phyloP scores from a whole-genome alignment of 30 jellyfish, hydroid and myxozoan species.

The Sanderia malayensis region DNA sequence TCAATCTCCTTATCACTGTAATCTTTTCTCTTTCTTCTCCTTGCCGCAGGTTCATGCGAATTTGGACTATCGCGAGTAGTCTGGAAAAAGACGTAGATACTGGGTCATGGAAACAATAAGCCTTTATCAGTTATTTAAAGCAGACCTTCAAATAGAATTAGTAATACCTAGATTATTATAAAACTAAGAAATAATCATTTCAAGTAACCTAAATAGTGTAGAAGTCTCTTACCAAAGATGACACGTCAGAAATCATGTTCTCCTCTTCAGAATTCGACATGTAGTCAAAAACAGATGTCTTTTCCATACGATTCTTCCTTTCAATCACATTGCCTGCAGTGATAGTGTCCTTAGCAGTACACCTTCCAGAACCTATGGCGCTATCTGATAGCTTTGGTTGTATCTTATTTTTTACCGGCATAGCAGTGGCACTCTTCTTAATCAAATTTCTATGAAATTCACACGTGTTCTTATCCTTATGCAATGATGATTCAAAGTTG shows the following conservation, averaged over 20 bases:
- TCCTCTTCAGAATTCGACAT: neutral
- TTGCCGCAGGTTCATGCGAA: too few relatives aligned
- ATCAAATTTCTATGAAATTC: slow-evolving; percentile 49
- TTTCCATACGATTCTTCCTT: neutral
- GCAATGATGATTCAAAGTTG: slow-evolving; percentile 51
- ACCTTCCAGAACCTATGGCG: neutral
- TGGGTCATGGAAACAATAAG: too few relatives aligned
- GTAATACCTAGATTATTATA: too few relatives aligned
- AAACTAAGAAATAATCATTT: too few relatives aligned
- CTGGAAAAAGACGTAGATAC: too few relatives aligned
- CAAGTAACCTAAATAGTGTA: too few relatives aligned
- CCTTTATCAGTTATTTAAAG: too few relatives aligned
- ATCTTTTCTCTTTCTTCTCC: slow-evolving; percentile 53
- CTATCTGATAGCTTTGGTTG: too few relatives aligned
- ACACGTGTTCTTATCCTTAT: slow-evolving; percentile 63
- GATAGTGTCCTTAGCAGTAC: neutral
- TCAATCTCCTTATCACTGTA: slow-evolving; percentile 52
- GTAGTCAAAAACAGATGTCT: neutral
- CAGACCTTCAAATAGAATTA: too few relatives aligned
- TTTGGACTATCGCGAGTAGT: too few relatives aligned
- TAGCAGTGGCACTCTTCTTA: too few relatives aligned
- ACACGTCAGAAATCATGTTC: neutral
- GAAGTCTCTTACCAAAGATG: neutral
- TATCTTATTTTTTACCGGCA: too few relatives aligned
- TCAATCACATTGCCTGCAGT: neutral